Base-by-base conservation (phyloP, 1,140 invertebrate species). In the Galendromus occidentalis region DNA sequence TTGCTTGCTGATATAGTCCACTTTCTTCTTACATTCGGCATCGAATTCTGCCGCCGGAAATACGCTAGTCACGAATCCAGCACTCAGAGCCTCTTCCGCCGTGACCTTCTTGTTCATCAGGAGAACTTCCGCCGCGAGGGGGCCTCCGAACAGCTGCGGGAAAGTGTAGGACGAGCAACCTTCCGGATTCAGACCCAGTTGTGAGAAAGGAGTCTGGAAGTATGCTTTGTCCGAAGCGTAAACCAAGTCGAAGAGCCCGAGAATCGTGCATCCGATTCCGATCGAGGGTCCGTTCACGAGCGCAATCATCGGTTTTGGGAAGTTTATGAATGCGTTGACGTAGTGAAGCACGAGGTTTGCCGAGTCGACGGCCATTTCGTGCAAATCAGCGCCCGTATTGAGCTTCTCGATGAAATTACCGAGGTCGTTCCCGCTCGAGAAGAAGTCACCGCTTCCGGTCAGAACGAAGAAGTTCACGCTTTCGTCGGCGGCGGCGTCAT, bases 261-360 rank as follows among this genome's bases (percentile, higher is more conserved):
- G 75, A 0, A 84, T 82, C 7, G 91, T 95, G 0, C 85, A 84
- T 59, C 84, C 84, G 69, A 97, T 84, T 20, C 94, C 94, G 68
- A 95, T 82, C n/a, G 91, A 89, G 59, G 88, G 89, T 41, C 91
- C 93, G 82, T 97, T 93, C 0, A 97, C 84, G 44, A 93, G 76
- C 42, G 84, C 87, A 66, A 96, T 80, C 44, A 98, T 72, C 20
- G 92, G 79, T 76, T 97, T 97, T 0, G 88, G 86, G 73, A 88
- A 93, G 67, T 83, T 80, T 68, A 97, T 91, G 69, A 93, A 84
- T 2, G 85, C 77, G 68, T 80, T 77, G 12, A 94, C 80, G 76
- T 88, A 88, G 39, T 82, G 75, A 71, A 75, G 67, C 41, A 80
- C 68, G 39, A 80, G 66, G 28, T 72, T 69, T 66, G 73, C 75